These are phyloP conservation scores for Oncorhynchus masou DNA, from an alignment of 2,113 vertebrate species.

Conservation along the genomic window DNA sequence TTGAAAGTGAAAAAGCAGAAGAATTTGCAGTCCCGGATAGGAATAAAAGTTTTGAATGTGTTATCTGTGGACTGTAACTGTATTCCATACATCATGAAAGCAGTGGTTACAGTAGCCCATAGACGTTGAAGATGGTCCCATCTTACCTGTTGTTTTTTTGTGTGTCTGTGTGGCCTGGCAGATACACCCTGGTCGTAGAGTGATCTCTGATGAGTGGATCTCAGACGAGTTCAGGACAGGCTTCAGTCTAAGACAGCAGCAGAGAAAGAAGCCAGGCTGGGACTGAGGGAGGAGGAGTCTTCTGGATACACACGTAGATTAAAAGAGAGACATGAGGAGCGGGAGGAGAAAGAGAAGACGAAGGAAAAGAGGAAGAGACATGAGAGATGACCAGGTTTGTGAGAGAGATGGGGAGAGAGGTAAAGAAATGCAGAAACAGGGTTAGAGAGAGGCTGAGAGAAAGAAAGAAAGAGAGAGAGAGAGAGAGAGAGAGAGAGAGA, in stretches of 20 bases:
- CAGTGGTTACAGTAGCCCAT: too few species aligned
- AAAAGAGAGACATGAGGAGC: conserved; percentile 25
- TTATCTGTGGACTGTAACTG: too few species aligned
- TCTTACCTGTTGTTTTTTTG: conserved; percentile 47
- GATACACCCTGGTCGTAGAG: not conserved
- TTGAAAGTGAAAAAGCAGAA: too few species aligned
- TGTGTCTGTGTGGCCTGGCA: not conserved
- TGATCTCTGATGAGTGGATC: not conserved
- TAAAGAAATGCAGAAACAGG: not conserved
- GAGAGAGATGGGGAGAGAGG: too few species aligned
- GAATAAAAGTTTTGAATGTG: too few species aligned
- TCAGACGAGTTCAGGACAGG: not conserved
- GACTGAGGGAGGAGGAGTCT: not conserved
- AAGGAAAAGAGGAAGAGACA: not conserved
- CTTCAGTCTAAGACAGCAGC: not conserved
- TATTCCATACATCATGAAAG: too few species aligned
- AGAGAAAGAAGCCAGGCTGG: too few species aligned
- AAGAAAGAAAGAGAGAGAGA: not conserved
- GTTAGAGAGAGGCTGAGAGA: conserved; percentile 16
- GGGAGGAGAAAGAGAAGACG: conserved; percentile 31
- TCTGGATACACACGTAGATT: conserved; percentile 27
- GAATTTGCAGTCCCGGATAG: too few species aligned
- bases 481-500: not conserved
- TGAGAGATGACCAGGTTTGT: not conserved
- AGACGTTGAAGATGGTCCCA: not conserved